These are phyloP conservation scores for Sebastiscus albofasciatus DNA, from an alignment of 2,797 vertebrate species.

Conservation along the genomic window DNA sequence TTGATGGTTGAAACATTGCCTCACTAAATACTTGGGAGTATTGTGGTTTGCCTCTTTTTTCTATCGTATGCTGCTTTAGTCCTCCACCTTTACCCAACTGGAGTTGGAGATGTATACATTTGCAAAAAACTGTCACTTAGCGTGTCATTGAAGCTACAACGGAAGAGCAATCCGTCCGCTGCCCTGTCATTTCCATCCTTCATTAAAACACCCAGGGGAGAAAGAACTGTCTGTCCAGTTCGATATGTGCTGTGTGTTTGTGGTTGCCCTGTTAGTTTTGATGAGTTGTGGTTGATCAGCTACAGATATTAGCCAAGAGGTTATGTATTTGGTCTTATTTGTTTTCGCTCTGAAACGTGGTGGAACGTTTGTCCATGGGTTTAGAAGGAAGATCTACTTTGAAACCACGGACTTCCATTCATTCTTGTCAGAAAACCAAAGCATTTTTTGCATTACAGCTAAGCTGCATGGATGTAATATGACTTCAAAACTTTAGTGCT, in stretches of 20 bases:
- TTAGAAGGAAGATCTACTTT: background rate
- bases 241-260: background rate
- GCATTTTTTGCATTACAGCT: background rate
- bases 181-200: background rate
- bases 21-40: background rate
- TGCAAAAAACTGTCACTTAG: background rate
- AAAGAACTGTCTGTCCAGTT: background rate
- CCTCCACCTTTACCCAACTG: background rate
- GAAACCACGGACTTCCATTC: background rate
- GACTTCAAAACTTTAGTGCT: background rate
- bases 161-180: background rate
- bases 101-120: background rate
- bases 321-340: background rate
- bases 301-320: background rate
- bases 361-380: background rate
- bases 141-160: background rate
- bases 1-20: background rate
- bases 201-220: background rate
- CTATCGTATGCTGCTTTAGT: background rate
- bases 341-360: background rate
- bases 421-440: background rate
- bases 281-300: background rate
- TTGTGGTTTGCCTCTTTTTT: background rate
- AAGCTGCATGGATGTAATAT: background rate
- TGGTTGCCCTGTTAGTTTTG: background rate